Base-by-base conservation (phyloP, 2,888 invertebrate genomes). In the Drosophila paracracens region DNA sequence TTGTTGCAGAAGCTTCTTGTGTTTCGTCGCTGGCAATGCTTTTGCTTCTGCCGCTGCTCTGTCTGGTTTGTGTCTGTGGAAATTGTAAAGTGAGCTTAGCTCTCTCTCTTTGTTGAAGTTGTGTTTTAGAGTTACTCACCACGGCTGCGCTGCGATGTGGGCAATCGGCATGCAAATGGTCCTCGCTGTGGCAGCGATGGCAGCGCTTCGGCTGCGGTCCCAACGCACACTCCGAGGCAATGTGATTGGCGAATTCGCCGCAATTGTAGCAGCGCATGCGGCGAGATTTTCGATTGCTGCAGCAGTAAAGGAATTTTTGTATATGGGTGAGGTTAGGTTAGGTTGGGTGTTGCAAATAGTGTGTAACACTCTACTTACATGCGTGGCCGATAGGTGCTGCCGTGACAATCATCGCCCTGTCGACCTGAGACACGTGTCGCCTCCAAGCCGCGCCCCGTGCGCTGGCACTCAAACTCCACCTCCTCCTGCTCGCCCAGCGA, bases 211-310 rank as follows among this genome's bases (percentile, higher is more conserved):
- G 98, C 94, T 97, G 96, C 60, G 98, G 98, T 18, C 97, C 97
- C 92, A 96, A 94, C 77, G 95, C 95, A 93, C 98, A 98, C 92
- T 97, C 97, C 40, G 97, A 96, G 38, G 98, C 98, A 91, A 98
- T 96, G 94, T 98, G 98, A 93, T 98, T 98, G 57, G 97, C 97
- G 92, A 98, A 97, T 93, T 97, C 97, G 6, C 98, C 98, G 91
- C 98, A 98, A 93, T 98, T 98, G 93, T 98, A 98, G 94, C 98
- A 98, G 92, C 97, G 96, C 92, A 97, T 96, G 94, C 97, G 97
- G 85, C 97, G 95, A 93, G 97, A 97, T 93, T 97, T 96, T 56
- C 96, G 57, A 76, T 84, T 90, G 63, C 90, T 88, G 52, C 27
- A 25, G 33, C 35, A n/a, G 31, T 31, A 8, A 31, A 31, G 21